A percentile compares a stretch with the other conserved stretches of the same genome.
Conservation (phyloP, 2,113 vertebrate genomes). For the Festucalex cinctus region DNA sequence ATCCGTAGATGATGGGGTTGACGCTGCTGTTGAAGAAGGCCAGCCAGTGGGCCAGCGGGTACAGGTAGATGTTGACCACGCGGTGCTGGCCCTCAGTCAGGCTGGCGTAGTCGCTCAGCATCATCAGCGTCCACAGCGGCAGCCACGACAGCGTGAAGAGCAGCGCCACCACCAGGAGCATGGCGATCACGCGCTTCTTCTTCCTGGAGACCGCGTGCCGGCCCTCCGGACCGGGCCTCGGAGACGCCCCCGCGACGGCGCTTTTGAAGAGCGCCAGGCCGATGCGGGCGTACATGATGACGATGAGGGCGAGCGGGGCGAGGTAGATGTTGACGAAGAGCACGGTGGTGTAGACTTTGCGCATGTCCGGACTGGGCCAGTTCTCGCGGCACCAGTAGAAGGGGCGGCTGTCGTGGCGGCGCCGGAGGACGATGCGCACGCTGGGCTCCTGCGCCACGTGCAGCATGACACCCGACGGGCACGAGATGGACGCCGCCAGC, state of each 20-base stretch:
- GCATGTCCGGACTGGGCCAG: slow-evolving; percentile 86
- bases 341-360: slow-evolving; percentile 86
- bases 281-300: slow-evolving; percentile 84
- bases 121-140: slow-evolving; percentile 89
- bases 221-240: slow-evolving; percentile 63
- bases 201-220: slow-evolving; percentile 76
- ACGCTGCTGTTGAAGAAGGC: slow-evolving; percentile 92
- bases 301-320: slow-evolving; percentile 81
- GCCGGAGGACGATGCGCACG: slow-evolving; percentile 64
- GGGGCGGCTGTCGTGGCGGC: slow-evolving; percentile 73
- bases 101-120: slow-evolving; percentile 85
- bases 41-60: slow-evolving; percentile 90
- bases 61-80: slow-evolving; percentile 87
- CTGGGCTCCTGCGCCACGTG: slow-evolving; percentile 81
- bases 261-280: slow-evolving; percentile 80
- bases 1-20: slow-evolving; percentile 90
- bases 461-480: slow-evolving; percentile 87
- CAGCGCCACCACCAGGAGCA: slow-evolving; percentile 83
- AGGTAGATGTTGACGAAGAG: slow-evolving; percentile 90
- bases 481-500: slow-evolving; percentile 85
- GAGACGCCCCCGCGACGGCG: neutral
- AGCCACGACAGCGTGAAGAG: slow-evolving; percentile 91
- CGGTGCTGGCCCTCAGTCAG: slow-evolving; percentile 74
- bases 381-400: slow-evolving; percentile 86
- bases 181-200: slow-evolving; percentile 84